Evolutionary conservation across 53 echinoderm and acorn worm genomes (phyloP).

Genomic region (Crossaster papposus): DNA sequence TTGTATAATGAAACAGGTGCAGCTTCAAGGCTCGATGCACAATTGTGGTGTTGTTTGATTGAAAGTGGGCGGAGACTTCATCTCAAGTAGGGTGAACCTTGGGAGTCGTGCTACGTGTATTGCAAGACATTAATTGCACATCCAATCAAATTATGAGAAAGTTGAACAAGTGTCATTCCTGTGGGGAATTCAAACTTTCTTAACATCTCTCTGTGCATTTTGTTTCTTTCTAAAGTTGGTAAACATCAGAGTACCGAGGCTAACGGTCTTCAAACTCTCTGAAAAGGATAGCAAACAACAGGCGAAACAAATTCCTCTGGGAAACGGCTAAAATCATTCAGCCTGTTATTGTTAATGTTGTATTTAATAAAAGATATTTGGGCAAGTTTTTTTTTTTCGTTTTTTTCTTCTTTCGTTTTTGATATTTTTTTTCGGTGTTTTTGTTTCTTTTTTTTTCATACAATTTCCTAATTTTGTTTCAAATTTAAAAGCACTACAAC

Average conservation of each 20-base stretch:
- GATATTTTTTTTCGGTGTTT: too few relatives aligned
- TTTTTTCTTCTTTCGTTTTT: background rate
- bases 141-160: background rate
- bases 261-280: background rate
- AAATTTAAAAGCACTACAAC: too few relatives aligned
- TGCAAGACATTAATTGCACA: background rate
- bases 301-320: background rate
- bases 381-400: background rate
- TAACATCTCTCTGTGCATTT: background rate
- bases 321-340: background rate
- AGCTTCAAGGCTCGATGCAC: background rate
- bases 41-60: background rate
- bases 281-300: background rate
- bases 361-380: background rate
- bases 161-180: background rate
- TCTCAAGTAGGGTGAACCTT: background rate
- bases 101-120: background rate
- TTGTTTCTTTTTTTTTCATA: too few relatives aligned
- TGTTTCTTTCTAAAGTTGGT: background rate
- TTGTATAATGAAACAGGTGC: background rate
- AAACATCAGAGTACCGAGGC: slow-evolving; percentile 24
- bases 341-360: background rate
- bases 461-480: too few relatives aligned
- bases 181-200: background rate
- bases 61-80: background rate